Percentiles rank a stretch among this genome's conserved stretches.
phyloP scores from a whole-genome alignment of 1,140 invertebrate genomes.

The Thrips palmi region DNA sequence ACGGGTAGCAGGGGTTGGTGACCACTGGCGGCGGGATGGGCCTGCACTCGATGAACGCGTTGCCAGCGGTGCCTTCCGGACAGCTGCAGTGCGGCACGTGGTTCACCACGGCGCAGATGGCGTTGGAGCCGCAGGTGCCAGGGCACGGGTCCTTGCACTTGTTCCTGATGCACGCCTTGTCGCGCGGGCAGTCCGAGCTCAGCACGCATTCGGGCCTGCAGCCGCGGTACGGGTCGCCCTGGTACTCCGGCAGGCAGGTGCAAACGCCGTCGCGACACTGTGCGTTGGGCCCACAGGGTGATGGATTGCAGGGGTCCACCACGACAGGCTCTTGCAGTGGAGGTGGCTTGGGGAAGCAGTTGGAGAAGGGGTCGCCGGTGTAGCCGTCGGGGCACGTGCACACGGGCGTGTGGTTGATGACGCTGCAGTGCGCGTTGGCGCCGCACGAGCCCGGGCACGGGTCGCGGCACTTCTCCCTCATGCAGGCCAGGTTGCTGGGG shows the following conservation, averaged over 20 bases:
- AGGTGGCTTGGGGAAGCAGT: conserved; percentile 25
- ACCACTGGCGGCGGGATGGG: conserved; percentile 16
- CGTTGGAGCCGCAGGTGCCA: conserved; percentile 53
- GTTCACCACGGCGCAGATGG: conserved; percentile 58
- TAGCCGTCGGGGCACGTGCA: conserved; percentile 34
- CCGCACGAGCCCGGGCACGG: conserved; percentile 52
- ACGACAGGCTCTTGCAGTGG: too few species aligned
- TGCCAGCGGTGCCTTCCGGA: conserved; percentile 44
- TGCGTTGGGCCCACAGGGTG: conserved; percentile 36
- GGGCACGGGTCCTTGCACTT: conserved; percentile 58
- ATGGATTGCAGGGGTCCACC: conserved; percentile 24
- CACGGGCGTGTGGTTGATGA: conserved; percentile 33
- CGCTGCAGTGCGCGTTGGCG: conserved; percentile 27
- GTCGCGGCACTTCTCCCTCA: conserved; percentile 43
- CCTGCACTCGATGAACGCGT: conserved; percentile 32
- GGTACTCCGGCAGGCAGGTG: conserved; percentile 48
- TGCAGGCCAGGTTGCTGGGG: conserved; percentile 37
- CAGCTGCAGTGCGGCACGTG: conserved; percentile 59
- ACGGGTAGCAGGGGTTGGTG: conserved; percentile 38
- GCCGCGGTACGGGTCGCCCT: conserved; percentile 52
- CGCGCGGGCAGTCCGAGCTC: conserved; percentile 46
- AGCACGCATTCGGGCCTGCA: conserved; percentile 52
- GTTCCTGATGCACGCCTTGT: conserved; percentile 51
- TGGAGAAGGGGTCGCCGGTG: conserved; percentile 31
- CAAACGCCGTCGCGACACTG: conserved; percentile 47